These are phyloP conservation scores for Sebastes fasciatus DNA, from an alignment of 2,113 vertebrate genomes.

Conservation along the genomic window DNA sequence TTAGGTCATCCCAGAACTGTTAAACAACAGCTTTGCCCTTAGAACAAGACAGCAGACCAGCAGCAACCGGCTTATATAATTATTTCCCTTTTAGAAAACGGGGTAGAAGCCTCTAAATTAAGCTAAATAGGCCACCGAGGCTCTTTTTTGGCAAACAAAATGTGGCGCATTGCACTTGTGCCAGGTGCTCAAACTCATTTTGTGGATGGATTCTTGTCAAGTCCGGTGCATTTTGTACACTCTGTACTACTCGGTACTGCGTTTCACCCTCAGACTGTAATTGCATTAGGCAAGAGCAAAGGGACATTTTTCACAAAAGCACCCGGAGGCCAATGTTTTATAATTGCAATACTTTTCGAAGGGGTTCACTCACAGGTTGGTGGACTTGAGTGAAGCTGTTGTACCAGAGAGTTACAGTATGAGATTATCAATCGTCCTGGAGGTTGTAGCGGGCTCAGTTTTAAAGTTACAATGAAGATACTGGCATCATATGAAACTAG, in stretches of 20 bases:
- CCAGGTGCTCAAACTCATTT: conserved; percentile 34
- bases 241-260: conserved; percentile 9
- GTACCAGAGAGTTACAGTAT: not conserved
- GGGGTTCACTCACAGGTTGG: conserved; percentile 50
- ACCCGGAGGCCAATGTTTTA: conserved; percentile 30
- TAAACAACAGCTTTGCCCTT: conserved; percentile 66
- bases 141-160: conserved; percentile 32
- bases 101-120: conserved; percentile 37
- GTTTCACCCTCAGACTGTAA: conserved; percentile 1
- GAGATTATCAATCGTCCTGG: not conserved
- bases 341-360: conserved; percentile 29
- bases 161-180: conserved; percentile 13
- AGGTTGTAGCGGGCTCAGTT: too few relatives aligned
- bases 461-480: too few relatives aligned
- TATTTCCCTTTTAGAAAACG: conserved; percentile 13
- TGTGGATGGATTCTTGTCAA: conserved; percentile 33
- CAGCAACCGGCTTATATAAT: not conserved
- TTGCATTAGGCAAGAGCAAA: conserved; percentile 35
- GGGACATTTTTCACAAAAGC: conserved; percentile 22
- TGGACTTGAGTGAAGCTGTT: not conserved
- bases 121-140: conserved; percentile 55
- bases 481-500: too few relatives aligned
- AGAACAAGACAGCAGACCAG: conserved; percentile 61
- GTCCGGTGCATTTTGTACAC: conserved; percentile 26
- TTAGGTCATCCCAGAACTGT: conserved; percentile 72